These are phyloP conservation scores for Sipha maydis DNA, from an alignment of 2,888 invertebrate species.

Conservation along the genomic window DNA sequence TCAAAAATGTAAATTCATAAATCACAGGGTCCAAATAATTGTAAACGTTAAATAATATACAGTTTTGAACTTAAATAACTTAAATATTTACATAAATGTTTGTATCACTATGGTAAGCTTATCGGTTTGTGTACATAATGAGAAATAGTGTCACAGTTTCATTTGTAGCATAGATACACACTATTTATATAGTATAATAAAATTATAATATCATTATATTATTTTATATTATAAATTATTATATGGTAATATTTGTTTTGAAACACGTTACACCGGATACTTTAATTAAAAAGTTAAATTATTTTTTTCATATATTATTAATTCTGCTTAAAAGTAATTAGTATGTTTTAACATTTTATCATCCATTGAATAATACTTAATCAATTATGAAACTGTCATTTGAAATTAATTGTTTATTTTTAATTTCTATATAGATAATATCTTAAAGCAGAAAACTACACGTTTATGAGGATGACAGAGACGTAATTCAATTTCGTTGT, in stretches of 20 bases:
- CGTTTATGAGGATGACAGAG: not conserved
- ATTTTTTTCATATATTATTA: not conserved
- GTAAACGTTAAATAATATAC: slow-evolving; percentile 30
- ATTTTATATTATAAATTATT: not conserved
- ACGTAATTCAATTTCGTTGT: slow-evolving; percentile 34
- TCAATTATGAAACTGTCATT: not conserved
- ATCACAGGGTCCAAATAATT: slow-evolving; percentile 19
- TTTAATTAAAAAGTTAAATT: not conserved
- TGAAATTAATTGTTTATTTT: slow-evolving; percentile 40
- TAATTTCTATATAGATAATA: slow-evolving; percentile 3
- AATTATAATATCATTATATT: slow-evolving; percentile 12
- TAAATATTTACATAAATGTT: slow-evolving; percentile 48
- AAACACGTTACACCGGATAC: not conserved
- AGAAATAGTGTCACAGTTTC: not conserved
- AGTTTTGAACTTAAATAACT: slow-evolving; percentile 29
- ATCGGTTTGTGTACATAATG: slow-evolving; percentile 6
- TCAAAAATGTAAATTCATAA: slow-evolving; percentile 49
- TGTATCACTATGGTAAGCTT: slow-evolving; percentile 1
- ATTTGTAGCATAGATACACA: not conserved
- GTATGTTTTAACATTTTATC: not conserved
- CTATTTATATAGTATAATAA: not conserved
- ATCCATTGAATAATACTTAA: not conserved
- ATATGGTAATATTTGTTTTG: not conserved
- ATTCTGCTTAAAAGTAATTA: not conserved
- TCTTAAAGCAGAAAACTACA: not conserved